Base-by-base conservation (phyloP, 2,888 invertebrate genomes). In the Drosophila mimica region DNA sequence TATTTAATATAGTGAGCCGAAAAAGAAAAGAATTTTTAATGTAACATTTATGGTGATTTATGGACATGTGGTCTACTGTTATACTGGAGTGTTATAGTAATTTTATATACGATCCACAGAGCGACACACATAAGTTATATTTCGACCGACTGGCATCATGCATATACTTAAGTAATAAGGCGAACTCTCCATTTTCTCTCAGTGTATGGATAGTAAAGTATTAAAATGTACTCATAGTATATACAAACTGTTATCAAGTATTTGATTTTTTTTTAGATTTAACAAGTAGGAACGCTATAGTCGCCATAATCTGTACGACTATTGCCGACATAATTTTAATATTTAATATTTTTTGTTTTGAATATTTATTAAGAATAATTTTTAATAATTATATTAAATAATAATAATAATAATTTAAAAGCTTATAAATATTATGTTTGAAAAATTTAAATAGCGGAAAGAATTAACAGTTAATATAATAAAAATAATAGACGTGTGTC, bases 111-210 rank as follows among this genome's bases (percentile, higher is more conserved):
- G 46, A 46, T 25, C 46, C 46, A 46, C 25, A 46, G 46, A 46
- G 25, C 25, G 15, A 46, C 46, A 46, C 46, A 46, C 46, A 46
- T 46, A 46, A 46, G 46, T 25, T 46, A 46, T 46, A 46, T 46
- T 46, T 25, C 46, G 15, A 46, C 15, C 46, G 46, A 46, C 46
- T 25, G 25, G 46, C 25, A 25, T 25, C 4, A 15, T 46, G 46
- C 25, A 46, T 15, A 46, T 25, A 25, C 25, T 20, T 20, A 46
- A 46, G 25, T 46, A 46, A 25, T 15, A 25, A 7, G 25, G 46
- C 15, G 13, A 25, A 25, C 2, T 15, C 15, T 46, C 25, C 0
- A 4, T 4, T 15, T 40, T 9, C 17, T n/a, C 8, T 40, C n/a
- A 40, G 4, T 15, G 25, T 2, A 25, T 46, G 46, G 15, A 46